phyloP scores from a whole-genome alignment of 1,140 invertebrate species.

The Cataglyphis hispanica region DNA sequence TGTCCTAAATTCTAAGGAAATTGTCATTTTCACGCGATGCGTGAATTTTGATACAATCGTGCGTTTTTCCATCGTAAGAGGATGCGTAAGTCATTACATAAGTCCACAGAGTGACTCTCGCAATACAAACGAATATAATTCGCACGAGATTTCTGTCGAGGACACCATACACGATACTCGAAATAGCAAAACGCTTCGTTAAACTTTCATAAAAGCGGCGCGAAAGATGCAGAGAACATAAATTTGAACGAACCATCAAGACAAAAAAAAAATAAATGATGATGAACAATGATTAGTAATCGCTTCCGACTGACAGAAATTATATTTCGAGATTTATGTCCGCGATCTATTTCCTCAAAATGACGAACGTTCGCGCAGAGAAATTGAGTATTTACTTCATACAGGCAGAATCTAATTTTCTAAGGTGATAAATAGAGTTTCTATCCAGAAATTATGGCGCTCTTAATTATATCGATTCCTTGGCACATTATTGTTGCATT shows the following conservation, averaged over 20 bases:
- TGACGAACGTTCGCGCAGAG: neutral
- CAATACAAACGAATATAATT: neutral
- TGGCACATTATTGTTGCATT: neutral
- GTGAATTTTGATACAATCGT: neutral
- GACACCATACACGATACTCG: neutral
- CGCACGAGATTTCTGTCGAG: neutral
- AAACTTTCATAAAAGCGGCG: conserved; percentile 45
- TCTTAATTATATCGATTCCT: neutral
- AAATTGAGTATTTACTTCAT: neutral
- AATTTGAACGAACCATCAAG: neutral
- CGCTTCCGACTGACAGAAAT: neutral
- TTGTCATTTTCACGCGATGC: neutral
- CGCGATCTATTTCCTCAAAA: conserved; percentile 20
- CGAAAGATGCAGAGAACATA: neutral
- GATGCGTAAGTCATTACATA: neutral
- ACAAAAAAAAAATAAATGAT: neutral
- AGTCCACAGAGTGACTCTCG: neutral
- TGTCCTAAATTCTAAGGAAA: neutral
- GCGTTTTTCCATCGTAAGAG: neutral
- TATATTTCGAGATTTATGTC: conserved; percentile 9
- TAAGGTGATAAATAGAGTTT: conserved; percentile 25
- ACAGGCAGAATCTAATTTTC: conserved; percentile 34
- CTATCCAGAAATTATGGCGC: conserved; percentile 31
- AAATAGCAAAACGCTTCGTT: conserved; percentile 38
- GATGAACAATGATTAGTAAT: conserved; percentile 52